Conservation (phyloP, 2,888 invertebrate genomes). For the Drosophila peninsularis region DNA sequence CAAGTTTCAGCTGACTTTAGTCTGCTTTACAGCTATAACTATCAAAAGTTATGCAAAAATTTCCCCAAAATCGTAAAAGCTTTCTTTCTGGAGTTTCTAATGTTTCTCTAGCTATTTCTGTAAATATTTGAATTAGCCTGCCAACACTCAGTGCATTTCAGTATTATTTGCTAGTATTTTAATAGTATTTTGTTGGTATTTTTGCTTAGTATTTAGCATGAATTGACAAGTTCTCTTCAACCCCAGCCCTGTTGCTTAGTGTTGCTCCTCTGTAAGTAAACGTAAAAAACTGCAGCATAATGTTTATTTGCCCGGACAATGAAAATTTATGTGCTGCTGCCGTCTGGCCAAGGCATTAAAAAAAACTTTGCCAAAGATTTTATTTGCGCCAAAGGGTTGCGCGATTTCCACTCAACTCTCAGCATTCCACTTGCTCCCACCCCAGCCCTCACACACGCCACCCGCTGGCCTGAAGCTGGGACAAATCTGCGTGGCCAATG, state of each 20-base stretch:
- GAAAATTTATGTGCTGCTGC: conserved; percentile 68
- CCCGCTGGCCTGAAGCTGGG: conserved; percentile 48
- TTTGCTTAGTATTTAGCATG: not conserved
- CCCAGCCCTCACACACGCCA: not conserved
- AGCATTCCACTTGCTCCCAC: not conserved
- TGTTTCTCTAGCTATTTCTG: not conserved
- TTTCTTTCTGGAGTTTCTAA: too few species aligned
- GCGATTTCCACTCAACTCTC: conserved; percentile 6
- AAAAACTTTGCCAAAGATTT: conserved; percentile 67
- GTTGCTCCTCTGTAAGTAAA: conserved; percentile 12
- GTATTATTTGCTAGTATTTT: not conserved
- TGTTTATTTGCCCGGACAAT: conserved; percentile 70
- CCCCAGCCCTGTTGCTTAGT: conserved; percentile 17
- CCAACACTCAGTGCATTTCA: too few species aligned
- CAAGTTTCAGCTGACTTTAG: too few species aligned
- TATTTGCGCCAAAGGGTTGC: conserved; percentile 61
- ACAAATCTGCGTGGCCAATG: conserved; percentile 79
- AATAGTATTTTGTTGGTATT: not conserved
- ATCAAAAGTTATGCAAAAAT: too few species aligned
- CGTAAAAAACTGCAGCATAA: conserved; percentile 74
- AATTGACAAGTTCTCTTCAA: not conserved
- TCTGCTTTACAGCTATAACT: too few species aligned
- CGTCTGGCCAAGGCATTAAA: conserved; percentile 67
- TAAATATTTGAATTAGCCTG: not conserved
- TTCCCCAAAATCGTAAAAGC: too few species aligned